Percentiles rank a stretch among this genome's conserved stretches.
Evolutionary conservation across 2,113 vertebrate genomes (phyloP).

Genomic region (Penelope pileata): DNA sequence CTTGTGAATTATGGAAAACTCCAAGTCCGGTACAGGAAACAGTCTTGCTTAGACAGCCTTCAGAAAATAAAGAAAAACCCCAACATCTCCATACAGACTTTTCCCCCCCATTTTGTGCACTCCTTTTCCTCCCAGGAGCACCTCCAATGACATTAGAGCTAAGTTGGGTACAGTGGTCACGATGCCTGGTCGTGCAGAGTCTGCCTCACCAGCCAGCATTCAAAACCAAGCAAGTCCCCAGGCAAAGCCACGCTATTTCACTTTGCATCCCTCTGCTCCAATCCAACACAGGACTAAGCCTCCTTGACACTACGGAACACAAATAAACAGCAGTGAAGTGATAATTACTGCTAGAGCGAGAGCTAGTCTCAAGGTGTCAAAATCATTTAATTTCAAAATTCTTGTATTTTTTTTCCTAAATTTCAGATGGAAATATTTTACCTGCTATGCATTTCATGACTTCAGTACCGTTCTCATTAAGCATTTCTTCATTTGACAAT

Average conservation of each 20-base stretch:
- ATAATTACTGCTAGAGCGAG: neutral
- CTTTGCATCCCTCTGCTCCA: neutral
- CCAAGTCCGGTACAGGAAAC: constrained; percentile 15
- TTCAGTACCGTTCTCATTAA: neutral
- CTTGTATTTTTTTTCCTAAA: neutral
- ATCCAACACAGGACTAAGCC: neutral
- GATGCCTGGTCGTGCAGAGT: neutral
- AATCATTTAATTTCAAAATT: neutral
- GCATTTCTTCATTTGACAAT: neutral
- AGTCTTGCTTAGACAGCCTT: neutral
- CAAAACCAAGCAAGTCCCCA: neutral
- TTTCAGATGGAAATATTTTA: neutral
- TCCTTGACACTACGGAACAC: neutral
- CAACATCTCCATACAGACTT: neutral
- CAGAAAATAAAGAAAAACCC: neutral
- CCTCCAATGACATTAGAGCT: neutral
- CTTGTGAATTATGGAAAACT: neutral
- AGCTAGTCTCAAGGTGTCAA: neutral
- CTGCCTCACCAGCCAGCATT: neutral
- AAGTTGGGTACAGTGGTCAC: too few species aligned
- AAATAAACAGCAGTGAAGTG: neutral
- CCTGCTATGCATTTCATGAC: neutral
- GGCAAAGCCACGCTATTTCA: neutral
- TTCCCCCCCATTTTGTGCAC: neutral
- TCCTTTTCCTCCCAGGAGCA: neutral